These are phyloP conservation scores for Himalopsyche phryganea DNA, from an alignment of 1,140 invertebrate species.

Conservation along the genomic window DNA sequence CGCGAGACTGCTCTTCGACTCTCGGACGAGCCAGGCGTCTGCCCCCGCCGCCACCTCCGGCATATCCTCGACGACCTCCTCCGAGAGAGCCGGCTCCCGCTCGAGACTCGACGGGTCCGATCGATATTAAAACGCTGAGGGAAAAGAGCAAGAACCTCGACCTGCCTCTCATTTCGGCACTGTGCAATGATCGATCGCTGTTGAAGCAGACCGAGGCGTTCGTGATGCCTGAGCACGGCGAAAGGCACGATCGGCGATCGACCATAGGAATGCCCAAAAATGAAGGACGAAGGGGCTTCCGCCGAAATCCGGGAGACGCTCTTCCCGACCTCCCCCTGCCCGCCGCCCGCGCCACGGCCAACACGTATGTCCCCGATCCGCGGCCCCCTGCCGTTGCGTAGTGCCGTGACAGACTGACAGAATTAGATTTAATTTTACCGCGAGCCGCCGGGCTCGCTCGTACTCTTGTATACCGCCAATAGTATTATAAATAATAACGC, in stretches of 20 bases:
- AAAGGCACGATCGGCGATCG: slow-evolving; percentile 7
- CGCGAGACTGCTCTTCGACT: slow-evolving; percentile 63
- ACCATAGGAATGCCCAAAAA: slow-evolving; percentile 1
- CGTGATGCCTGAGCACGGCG: slow-evolving; percentile 61
- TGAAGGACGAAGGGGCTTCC: slow-evolving; percentile 18
- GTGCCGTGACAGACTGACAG: slow-evolving; percentile 8
- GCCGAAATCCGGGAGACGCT: slow-evolving; percentile 30
- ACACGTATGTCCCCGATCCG: slow-evolving; percentile 31
- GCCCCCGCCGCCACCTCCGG: slow-evolving; percentile 68
- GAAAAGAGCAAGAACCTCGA: slow-evolving; percentile 86
- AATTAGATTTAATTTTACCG: slow-evolving; percentile 5
- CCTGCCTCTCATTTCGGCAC: slow-evolving; percentile 80
- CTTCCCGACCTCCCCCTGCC: slow-evolving; percentile 25
- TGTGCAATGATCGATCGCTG: slow-evolving; percentile 84
- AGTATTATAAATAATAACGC: slow-evolving; percentile 31
- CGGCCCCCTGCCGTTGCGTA: slow-evolving; percentile 28
- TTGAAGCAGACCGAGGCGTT: slow-evolving; percentile 82
- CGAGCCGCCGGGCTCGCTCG: slow-evolving; percentile 3
- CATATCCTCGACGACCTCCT: slow-evolving; percentile 55
- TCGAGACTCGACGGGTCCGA: slow-evolving; percentile 54
- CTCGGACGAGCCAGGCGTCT: slow-evolving; percentile 55
- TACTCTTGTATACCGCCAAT: slow-evolving; percentile 25
- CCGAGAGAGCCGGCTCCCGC: slow-evolving; percentile 73
- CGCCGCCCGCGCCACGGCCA: slow-evolving; percentile 24
- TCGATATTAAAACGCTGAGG: slow-evolving; percentile 76